A percentile compares a stretch with the other conserved stretches of the same genome.
phyloP scores from a whole-genome alignment of 2,888 invertebrate genomes.

The Thereva nobilitata region DNA sequence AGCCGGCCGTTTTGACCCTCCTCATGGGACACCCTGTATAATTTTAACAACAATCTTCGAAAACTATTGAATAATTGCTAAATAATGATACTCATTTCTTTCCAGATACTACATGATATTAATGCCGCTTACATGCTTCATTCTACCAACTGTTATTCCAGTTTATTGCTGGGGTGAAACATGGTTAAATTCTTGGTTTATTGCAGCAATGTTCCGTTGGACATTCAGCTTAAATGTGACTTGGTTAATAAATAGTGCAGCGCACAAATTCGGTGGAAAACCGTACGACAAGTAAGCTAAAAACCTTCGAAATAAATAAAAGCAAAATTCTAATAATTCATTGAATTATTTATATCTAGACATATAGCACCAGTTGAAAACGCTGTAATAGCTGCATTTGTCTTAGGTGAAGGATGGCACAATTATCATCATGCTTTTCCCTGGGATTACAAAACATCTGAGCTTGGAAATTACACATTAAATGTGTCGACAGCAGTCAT shows the following conservation, averaged over 20 bases:
- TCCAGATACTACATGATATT: slow-evolving; percentile 72
- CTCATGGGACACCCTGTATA: too few relatives aligned
- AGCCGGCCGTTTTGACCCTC: too few relatives aligned
- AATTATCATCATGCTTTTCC: slow-evolving; percentile 85
- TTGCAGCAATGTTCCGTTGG: slow-evolving; percentile 76
- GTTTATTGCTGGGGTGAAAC: slow-evolving; percentile 79
- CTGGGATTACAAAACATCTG: slow-evolving; percentile 83
- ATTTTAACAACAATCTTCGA: too few relatives aligned
- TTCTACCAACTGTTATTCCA: slow-evolving; percentile 76
- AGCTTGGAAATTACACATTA: slow-evolving; percentile 71
- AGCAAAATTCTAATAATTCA: background rate
- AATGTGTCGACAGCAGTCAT: slow-evolving; percentile 79
- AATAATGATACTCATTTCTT: background rate
- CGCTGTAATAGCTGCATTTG: slow-evolving; percentile 64
- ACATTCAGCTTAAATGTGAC: slow-evolving; percentile 80
- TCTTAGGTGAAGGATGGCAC: slow-evolving; percentile 80
- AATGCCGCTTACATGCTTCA: slow-evolving; percentile 76
- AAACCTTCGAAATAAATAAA: background rate
- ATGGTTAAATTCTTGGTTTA: slow-evolving; percentile 68
- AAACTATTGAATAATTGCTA: too few relatives aligned
- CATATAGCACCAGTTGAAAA: slow-evolving; percentile 72
- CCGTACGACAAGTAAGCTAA: slow-evolving; percentile 71
- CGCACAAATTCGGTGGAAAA: slow-evolving; percentile 78
- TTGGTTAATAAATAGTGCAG: slow-evolving; percentile 89
- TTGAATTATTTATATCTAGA: slow-evolving; percentile 51